Conservation (phyloP, 2,888 invertebrate species). For the Lasioglossum leucozonium region DNA sequence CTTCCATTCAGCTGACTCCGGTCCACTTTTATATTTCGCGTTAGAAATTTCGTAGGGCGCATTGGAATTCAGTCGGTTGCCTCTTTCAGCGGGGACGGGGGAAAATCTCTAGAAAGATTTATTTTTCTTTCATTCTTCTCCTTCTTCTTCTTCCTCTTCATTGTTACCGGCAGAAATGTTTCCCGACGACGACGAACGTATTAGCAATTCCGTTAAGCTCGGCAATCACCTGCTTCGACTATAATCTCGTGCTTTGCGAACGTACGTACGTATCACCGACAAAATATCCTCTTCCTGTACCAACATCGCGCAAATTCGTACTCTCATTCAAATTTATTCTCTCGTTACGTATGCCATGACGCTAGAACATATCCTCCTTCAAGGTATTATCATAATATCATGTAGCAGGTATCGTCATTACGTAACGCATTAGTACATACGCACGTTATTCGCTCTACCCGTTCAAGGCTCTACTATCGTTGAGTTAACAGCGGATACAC, state of each 20-base stretch:
- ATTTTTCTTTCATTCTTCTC: slow-evolving; percentile 16
- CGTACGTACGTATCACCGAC: slow-evolving; percentile 10
- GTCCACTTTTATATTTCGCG: slow-evolving; percentile 9
- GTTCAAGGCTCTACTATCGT: no score
- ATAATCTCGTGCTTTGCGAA: not conserved
- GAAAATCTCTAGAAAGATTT: slow-evolving; percentile 26
- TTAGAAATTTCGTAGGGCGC: slow-evolving; percentile 9
- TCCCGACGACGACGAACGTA: slow-evolving; percentile 3
- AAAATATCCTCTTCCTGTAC: not conserved
- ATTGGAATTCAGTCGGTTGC: slow-evolving; percentile 23
- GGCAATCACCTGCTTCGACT: not conserved
- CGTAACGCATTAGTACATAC: not conserved
- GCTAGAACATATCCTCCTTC: not conserved
- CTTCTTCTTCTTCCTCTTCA: no score
- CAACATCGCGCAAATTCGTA: slow-evolving; percentile 23
- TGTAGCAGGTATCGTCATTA: not conserved
- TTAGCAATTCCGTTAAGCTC: slow-evolving; percentile 25
- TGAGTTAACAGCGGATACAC: no score
- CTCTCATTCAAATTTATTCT: slow-evolving; percentile 35
- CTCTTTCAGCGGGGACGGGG: not conserved
- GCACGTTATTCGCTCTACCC: no score
- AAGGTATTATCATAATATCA: not conserved
- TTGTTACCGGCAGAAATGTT: slow-evolving; percentile 11
- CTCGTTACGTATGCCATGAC: slow-evolving; percentile 29
- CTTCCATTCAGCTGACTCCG: slow-evolving; percentile 8